Base-by-base conservation (phyloP, 2,888 invertebrate species). In the Coelogynopora nodosa region DNA sequence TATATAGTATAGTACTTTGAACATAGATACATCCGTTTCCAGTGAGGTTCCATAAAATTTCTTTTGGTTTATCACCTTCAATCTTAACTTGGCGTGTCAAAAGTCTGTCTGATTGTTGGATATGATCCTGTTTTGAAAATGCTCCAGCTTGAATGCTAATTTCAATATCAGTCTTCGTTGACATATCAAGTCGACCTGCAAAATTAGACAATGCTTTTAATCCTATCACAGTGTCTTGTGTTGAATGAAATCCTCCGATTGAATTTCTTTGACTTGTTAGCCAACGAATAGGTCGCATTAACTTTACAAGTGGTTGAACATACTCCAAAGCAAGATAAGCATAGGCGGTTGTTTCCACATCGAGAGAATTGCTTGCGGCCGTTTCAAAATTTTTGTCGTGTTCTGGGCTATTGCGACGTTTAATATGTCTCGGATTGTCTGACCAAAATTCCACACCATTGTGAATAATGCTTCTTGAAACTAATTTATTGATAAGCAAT, bases 141-240 rank as follows among this genome's bases (percentile, higher is more conserved):
- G 74, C 23, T 74, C 74, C 74, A 13, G 74, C 74, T 23, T 74
- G 5, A n/a, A 74, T 74, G 27, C 23, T 74, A 26, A 74, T 26
- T 74, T 74, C 27, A 2, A 74, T 23, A 26, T 74, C 23, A 13
- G 74, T 74, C 23, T 74, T 74, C 23, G 23, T 23, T 23, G 74
- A n/a, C 23, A 74, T n/a, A 26, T 74, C 74, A 2, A 74, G 23
- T 5, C 74, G 74, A 23, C 74, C 18, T 2, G 85, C 81, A 86
- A 90, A 88, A 67, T 88, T 84, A n/a, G 89, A 89, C 30, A 90
- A 85, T 26, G 90, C 89, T 88, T 89, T 88, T 31, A 90, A 88
- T 23, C 89, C 90, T 67, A 90, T 86, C 23, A 90, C 90, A n/a
- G 90, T 90, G 84, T 90, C 90, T 89, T 89, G 89, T 67, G 89